Conservation (phyloP, 1,140 invertebrate species). For the Eumaeus atala region DNA sequence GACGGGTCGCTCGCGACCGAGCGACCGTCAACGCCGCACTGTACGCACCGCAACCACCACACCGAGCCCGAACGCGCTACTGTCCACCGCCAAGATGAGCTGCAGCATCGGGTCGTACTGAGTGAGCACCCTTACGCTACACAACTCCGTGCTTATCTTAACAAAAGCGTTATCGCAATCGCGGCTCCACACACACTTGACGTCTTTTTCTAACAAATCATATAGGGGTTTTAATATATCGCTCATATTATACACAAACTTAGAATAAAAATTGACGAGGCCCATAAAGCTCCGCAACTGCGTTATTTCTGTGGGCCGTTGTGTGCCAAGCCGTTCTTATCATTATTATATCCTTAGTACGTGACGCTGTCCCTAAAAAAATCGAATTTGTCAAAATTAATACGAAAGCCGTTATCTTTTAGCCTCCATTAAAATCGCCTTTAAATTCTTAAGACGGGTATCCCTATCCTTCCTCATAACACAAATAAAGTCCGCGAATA, state of each 20-base stretch:
- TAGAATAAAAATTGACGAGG: constrained; percentile 38
- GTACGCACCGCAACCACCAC: constrained; percentile 53
- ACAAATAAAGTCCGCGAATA: constrained; percentile 34
- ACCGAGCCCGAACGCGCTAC: constrained; percentile 16
- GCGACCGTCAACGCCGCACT: constrained; percentile 56
- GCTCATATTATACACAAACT: constrained; percentile 46
- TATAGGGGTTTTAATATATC: constrained; percentile 35
- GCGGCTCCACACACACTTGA: constrained; percentile 24
- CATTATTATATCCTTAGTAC: constrained; percentile 36
- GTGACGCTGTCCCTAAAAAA: constrained; percentile 35
- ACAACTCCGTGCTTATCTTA: constrained; percentile 23
- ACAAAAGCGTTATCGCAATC: constrained; percentile 26
- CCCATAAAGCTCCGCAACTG: constrained; percentile 37
- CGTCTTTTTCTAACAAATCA: constrained; percentile 33
- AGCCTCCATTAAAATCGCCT: constrained; percentile 15
- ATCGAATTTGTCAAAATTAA: constrained; percentile 36
- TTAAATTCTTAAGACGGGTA: constrained; percentile 20
- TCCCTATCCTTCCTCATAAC: constrained; percentile 18
- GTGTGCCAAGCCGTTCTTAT: constrained; percentile 26
- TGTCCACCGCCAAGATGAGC: no score
- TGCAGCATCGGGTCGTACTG: constrained; percentile 46
- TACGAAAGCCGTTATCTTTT: constrained; percentile 22
- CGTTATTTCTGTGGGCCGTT: constrained; percentile 26
- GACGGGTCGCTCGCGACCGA: constrained; percentile 21
- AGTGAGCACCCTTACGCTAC: constrained; percentile 25